phyloP scores from a whole-genome alignment of 1,140 invertebrate species.

The Medauroidea extradentata region DNA sequence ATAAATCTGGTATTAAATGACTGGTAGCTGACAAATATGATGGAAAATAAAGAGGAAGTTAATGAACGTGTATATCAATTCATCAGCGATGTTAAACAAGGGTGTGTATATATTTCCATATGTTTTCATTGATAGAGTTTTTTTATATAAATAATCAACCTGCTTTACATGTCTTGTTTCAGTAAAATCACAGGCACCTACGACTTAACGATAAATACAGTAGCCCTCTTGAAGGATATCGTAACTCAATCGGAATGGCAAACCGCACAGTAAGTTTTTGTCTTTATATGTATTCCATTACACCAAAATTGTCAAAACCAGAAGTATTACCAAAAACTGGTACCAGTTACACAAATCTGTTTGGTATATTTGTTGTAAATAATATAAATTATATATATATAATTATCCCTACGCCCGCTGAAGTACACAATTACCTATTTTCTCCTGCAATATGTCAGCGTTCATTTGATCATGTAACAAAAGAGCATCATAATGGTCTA shows the following conservation, averaged over 20 bases:
- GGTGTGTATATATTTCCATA: not conserved
- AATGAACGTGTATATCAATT: constrained; percentile 3
- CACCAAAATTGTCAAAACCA: too few species aligned
- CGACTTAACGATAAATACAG: constrained; percentile 54
- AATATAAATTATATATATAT: too few species aligned
- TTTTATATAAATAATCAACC: not conserved
- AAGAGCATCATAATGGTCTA: too few species aligned
- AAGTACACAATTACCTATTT: too few species aligned
- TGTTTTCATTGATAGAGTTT: not conserved
- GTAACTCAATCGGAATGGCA: constrained; percentile 53
- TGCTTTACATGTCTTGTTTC: constrained; percentile 22
- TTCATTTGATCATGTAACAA: too few species aligned
- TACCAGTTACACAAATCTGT: too few species aligned
- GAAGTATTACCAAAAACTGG: too few species aligned
- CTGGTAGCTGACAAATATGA: not conserved
- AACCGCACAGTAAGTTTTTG: constrained; percentile 53
- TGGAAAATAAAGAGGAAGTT: not conserved
- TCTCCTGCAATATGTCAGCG: too few species aligned
- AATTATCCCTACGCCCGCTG: too few species aligned
- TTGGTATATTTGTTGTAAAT: too few species aligned
- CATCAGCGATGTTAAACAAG: constrained; percentile 3
- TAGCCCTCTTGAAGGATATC: constrained; percentile 53
- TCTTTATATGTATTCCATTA: too few species aligned
- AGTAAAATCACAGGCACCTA: constrained; percentile 55
- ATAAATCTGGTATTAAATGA: too few species aligned